These are phyloP conservation scores for Pteruthius melanotis DNA, from an alignment of 2,113 vertebrate species.

Conservation along the genomic window DNA sequence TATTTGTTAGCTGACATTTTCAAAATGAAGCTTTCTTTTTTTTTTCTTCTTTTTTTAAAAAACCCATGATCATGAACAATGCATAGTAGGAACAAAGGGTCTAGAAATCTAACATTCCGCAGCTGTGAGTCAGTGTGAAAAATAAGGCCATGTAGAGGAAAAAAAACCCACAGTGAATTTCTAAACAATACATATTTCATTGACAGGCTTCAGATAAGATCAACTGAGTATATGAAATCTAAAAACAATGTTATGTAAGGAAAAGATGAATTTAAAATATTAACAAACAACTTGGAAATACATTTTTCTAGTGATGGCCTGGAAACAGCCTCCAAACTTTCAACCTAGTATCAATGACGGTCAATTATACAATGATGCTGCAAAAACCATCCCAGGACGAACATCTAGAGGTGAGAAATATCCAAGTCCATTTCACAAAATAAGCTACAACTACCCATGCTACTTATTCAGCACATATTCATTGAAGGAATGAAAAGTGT, in stretches of 20 bases:
- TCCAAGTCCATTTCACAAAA: neutral
- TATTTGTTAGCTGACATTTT: constrained; percentile 50
- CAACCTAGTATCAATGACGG: neutral
- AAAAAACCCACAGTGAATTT: neutral
- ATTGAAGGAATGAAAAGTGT: neutral
- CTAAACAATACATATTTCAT: constrained; percentile 40
- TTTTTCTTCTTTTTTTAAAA: neutral
- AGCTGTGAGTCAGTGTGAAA: constrained; percentile 52
- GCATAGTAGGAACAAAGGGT: constrained; percentile 48
- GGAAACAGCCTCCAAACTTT: neutral
- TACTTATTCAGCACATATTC: neutral
- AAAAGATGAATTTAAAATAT: neutral
- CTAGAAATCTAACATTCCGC: constrained; percentile 56
- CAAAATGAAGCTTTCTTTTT: constrained; percentile 27
- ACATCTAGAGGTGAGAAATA: neutral
- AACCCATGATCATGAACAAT: constrained; percentile 21
- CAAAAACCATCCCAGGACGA: neutral
- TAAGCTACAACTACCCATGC: neutral
- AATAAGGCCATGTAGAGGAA: constrained; percentile 25
- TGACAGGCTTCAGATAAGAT: constrained; percentile 31
- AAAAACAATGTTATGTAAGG: neutral
- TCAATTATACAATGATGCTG: neutral
- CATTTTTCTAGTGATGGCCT: neutral
- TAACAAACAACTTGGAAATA: neutral
- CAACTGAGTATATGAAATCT: neutral